Conservation (phyloP, 2,113 vertebrate genomes). For the Myrmophylax atrothorax region DNA sequence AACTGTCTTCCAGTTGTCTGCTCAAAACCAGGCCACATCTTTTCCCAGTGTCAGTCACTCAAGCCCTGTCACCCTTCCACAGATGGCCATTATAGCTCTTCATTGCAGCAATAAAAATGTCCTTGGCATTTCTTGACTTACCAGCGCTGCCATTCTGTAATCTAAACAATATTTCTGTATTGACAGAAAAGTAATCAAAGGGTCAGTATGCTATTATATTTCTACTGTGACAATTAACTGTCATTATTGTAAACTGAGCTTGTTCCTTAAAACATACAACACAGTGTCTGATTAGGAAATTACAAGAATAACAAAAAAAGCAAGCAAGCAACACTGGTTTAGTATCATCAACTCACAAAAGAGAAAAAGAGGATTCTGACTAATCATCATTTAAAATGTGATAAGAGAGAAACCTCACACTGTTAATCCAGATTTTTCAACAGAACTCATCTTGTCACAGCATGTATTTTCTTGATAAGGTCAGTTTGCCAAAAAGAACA, state of each 20-base stretch:
- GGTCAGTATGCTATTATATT: neutral
- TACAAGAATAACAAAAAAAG: neutral
- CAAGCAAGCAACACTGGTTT: neutral
- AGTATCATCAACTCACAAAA: neutral
- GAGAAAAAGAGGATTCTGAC: neutral
- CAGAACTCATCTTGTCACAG: slow-evolving; percentile 63
- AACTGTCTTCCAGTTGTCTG: neutral
- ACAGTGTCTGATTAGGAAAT: neutral
- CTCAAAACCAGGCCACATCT: neutral
- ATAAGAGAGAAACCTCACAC: neutral
- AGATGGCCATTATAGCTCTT: neutral
- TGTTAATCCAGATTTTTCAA: slow-evolving; percentile 58
- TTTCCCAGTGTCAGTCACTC: neutral
- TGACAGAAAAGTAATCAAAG: neutral
- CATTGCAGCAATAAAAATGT: neutral
- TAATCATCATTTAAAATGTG: slow-evolving; percentile 47
- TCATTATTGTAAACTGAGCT: neutral
- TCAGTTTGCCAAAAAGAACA: slow-evolving; percentile 78
- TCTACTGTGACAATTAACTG: neutral
- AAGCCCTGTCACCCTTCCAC: neutral
- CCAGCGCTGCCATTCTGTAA: neutral
- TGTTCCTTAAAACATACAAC: neutral
- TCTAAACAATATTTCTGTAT: neutral
- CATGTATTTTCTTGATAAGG: slow-evolving; percentile 74
- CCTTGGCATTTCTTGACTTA: neutral